phyloP scores from a whole-genome alignment of 2,888 invertebrate genomes.

The Leucozona laternaria region DNA sequence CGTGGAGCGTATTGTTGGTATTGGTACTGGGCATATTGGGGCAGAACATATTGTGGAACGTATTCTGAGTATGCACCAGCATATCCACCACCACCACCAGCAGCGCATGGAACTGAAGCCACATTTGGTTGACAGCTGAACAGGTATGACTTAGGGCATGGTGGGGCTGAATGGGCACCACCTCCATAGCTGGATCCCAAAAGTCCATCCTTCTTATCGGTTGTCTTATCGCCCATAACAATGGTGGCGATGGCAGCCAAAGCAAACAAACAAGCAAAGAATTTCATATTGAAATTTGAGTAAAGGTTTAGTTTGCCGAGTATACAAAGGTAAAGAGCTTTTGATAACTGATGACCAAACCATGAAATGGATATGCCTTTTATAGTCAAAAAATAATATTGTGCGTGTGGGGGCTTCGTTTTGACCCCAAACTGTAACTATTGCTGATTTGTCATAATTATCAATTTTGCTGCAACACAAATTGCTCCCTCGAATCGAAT shows the following conservation, averaged over 20 bases:
- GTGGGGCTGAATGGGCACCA: constrained; percentile 62
- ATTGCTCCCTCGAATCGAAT: not conserved
- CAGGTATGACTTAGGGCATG: constrained; percentile 80
- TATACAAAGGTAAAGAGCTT: constrained; percentile 49
- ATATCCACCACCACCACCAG: constrained; percentile 51
- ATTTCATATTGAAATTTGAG: constrained; percentile 78
- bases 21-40: constrained; percentile 76
- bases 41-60: constrained; percentile 73
- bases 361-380: constrained; percentile 28
- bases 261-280: constrained; percentile 78
- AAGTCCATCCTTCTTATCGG: constrained; percentile 58
- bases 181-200: constrained; percentile 76
- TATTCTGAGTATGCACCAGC: constrained; percentile 81
- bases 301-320: constrained; percentile 2
- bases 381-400: constrained; percentile 25
- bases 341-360: constrained; percentile 44
- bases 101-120: constrained; percentile 79
- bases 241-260: constrained; percentile 78
- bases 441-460: constrained; percentile 6
- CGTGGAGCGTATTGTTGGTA: constrained; percentile 43
- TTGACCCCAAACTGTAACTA: not conserved
- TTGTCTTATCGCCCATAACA: constrained; percentile 76
- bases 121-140: constrained; percentile 81
- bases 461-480: not conserved
- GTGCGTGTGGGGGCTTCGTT: not conserved